phyloP scores from a whole-genome alignment of 2,888 invertebrate species.

The Sphecodes monilicornis region DNA sequence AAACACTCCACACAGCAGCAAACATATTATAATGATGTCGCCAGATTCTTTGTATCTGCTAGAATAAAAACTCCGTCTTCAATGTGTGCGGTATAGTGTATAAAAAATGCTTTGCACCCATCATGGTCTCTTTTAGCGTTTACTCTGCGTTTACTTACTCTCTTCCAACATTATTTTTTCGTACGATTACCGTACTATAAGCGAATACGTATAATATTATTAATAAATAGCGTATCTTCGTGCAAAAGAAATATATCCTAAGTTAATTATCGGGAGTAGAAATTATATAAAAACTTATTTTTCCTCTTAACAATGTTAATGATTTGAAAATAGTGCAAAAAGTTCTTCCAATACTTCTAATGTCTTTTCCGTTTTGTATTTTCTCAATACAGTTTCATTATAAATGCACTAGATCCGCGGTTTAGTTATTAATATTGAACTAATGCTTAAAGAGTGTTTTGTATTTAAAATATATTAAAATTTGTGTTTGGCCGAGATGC shows the following conservation, averaged over 20 bases:
- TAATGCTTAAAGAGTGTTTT: too few species aligned
- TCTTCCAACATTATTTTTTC: neutral
- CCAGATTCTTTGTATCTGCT: neutral
- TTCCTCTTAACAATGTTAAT: neutral
- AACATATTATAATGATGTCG: conserved; percentile 6
- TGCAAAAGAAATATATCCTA: neutral
- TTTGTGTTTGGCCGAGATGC: too few species aligned
- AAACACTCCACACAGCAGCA: too few species aligned
- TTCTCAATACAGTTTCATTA: neutral
- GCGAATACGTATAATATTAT: neutral
- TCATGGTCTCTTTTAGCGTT: neutral
- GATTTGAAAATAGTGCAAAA: neutral
- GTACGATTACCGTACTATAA: neutral
- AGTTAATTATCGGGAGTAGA: too few species aligned
- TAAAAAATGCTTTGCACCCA: neutral
- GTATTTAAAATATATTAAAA: too few species aligned
- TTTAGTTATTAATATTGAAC: too few species aligned
- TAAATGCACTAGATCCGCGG: neutral
- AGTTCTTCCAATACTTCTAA: neutral
- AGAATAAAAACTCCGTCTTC: neutral
- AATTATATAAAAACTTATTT: neutral
- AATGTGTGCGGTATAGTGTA: neutral
- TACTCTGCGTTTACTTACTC: neutral
- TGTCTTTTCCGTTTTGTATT: neutral
- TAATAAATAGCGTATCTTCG: neutral